Percentiles rank a stretch among this genome's conserved stretches.
Conservation (phyloP, 2,113 vertebrate species). For the Clinocottus analis region DNA sequence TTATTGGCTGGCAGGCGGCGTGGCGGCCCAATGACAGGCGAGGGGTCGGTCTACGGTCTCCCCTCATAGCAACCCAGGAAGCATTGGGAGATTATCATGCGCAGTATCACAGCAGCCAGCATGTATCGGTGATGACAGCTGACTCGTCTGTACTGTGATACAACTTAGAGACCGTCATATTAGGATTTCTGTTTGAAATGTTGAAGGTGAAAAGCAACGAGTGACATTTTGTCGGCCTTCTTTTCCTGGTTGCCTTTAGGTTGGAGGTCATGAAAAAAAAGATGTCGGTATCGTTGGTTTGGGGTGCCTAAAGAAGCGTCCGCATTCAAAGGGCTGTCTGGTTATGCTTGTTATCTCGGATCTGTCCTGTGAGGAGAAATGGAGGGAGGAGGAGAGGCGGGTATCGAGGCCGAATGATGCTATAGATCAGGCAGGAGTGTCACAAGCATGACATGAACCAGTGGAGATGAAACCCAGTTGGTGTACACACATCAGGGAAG, state of each 20-base stretch:
- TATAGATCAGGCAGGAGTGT: constrained; percentile 28
- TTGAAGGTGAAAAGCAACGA: constrained; percentile 4
- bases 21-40: constrained; percentile 59
- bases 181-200: constrained; percentile 6
- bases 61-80: constrained; percentile 76
- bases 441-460: constrained; percentile 25
- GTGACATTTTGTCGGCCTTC: not conserved
- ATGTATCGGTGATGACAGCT: constrained; percentile 28
- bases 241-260: not conserved
- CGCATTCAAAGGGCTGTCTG: constrained; percentile 8
- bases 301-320: constrained; percentile 7
- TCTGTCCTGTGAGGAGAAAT: constrained; percentile 6
- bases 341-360: constrained; percentile 23
- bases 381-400: not conserved
- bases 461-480: constrained; percentile 11
- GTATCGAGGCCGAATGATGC: constrained; percentile 28
- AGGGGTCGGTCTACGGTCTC: constrained; percentile 58
- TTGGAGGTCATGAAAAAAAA: constrained; percentile 14
- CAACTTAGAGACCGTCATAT: not conserved
- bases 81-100: constrained; percentile 43
- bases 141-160: constrained; percentile 4
- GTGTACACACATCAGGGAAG: not conserved
- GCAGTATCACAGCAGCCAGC: constrained; percentile 18
- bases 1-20: constrained; percentile 65
- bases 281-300: not conserved